These are phyloP conservation scores for Caenorhabditis afra DNA, from an alignment of 2,888 invertebrate genomes.

Conservation along the genomic window DNA sequence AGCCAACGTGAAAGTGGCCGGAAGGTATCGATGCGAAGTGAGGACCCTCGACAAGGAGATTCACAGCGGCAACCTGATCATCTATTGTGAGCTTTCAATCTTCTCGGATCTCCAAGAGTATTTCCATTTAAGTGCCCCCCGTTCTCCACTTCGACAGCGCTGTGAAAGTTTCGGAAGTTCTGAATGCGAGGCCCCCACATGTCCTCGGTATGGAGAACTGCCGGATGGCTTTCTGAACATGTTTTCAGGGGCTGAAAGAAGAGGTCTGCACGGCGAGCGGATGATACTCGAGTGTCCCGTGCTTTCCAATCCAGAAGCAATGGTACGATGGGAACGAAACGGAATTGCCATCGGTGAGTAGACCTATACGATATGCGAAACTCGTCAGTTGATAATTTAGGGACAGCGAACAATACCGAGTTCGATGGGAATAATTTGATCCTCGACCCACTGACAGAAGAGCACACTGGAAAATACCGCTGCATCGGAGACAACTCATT, in stretches of 20 bases:
- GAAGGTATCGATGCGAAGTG: conserved; percentile 67
- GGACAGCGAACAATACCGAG: conserved; percentile 3
- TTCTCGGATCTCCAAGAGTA: too few relatives aligned
- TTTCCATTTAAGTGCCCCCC: conserved; percentile 65
- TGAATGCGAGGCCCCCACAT: conserved; percentile 47
- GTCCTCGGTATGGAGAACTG: conserved; percentile 37
- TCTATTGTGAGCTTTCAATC: conserved; percentile 65
- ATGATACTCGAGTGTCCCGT: conserved; percentile 63
- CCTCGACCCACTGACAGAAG: conserved; percentile 38
- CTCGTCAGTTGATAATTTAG: not conserved
- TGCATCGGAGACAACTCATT: conserved; percentile 69
- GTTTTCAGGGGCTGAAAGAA: conserved; percentile 44
- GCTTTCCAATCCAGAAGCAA: conserved; percentile 58
- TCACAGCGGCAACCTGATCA: conserved; percentile 62
- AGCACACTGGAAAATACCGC: conserved; percentile 55
- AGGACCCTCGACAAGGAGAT: conserved; percentile 63
- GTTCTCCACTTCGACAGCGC: conserved; percentile 59
- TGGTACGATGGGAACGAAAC: conserved; percentile 66
- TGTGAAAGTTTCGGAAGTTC: conserved; percentile 44
- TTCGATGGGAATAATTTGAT: conserved; percentile 59
- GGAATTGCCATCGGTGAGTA: conserved; percentile 56
- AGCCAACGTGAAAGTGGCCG: conserved; percentile 58
- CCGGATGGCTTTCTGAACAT: not conserved
- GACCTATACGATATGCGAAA: too few relatives aligned
- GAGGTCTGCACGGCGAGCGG: conserved; percentile 52